These are phyloP conservation scores for Diceros bicornis DNA, from an alignment of 2,797 vertebrate genomes.

Conservation along the genomic window DNA sequence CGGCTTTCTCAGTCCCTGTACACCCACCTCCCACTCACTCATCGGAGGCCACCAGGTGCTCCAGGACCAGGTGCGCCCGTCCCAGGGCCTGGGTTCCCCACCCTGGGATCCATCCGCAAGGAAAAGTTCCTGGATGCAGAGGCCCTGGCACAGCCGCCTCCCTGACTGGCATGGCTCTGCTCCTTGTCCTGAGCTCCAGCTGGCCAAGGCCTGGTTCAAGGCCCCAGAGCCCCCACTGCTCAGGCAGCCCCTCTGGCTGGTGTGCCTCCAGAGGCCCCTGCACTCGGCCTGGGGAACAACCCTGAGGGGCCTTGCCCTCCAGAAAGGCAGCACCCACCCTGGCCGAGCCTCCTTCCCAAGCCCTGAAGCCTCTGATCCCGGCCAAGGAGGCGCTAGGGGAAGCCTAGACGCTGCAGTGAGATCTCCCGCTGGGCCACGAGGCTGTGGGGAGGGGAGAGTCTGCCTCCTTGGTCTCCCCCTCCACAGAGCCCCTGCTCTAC, in stretches of 20 bases:
- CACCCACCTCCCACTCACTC: neutral
- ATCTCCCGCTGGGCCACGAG: accelerated
- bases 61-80: neutral
- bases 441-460: accelerated
- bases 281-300: accelerated
- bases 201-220: neutral
- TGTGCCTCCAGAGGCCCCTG: too few relatives aligned
- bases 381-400: accelerated
- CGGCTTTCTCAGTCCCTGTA: neutral
- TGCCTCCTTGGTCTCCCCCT: neutral
- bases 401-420: neutral
- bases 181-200: neutral
- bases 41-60: neutral
- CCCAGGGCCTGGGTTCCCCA: neutral
- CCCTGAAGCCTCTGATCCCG: neutral
- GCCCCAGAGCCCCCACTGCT: neutral
- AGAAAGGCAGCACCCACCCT: neutral
- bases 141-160: neutral
- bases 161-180: neutral
- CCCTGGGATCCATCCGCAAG: accelerated
- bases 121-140: neutral
- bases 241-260: neutral
- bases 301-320: accelerated
- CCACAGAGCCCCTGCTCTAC: accelerated
- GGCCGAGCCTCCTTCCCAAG: neutral